phyloP scores from a whole-genome alignment of 2,888 invertebrate genomes.

The Caenorhabditis becei region DNA sequence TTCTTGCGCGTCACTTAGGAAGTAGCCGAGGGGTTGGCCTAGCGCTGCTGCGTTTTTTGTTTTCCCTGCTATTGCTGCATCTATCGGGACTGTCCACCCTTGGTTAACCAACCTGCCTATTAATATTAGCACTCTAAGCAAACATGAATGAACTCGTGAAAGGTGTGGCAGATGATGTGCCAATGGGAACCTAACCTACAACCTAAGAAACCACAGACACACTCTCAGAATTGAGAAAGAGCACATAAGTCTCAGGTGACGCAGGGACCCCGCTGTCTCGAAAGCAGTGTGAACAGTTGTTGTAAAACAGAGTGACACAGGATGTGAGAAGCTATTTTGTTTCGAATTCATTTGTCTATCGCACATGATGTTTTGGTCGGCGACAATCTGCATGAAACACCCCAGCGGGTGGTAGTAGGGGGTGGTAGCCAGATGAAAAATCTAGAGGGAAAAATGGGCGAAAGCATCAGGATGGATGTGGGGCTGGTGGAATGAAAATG shows the following conservation, averaged over 20 bases:
- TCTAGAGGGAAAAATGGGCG: constrained; percentile 25
- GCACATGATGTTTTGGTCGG: constrained; percentile 52
- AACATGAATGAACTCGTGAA: background rate
- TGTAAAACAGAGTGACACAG: constrained; percentile 50
- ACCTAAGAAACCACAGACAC: constrained; percentile 18
- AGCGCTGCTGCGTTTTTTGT: constrained; percentile 18
- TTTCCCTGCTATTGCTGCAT: background rate
- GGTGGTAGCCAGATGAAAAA: constrained; percentile 50
- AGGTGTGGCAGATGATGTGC: background rate
- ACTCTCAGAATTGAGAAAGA: constrained; percentile 22
- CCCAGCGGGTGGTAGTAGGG: constrained; percentile 53
- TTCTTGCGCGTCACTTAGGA: constrained; percentile 24
- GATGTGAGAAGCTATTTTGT: constrained; percentile 54
- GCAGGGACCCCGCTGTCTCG: constrained; percentile 3
- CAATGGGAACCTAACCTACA: no score
- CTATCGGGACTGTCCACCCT: background rate
- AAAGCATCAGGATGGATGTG: constrained; percentile 31
- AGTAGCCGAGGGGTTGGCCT: background rate
- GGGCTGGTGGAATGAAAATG: constrained; percentile 3
- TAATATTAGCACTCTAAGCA: constrained; percentile 18
- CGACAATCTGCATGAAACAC: constrained; percentile 43
- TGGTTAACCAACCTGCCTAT: background rate
- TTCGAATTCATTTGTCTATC: constrained; percentile 51
- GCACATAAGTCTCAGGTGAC: constrained; percentile 41
- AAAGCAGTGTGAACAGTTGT: constrained; percentile 55